Evolutionary conservation across 2,113 vertebrate species (phyloP), one percentile per base, ranked within the genome.

Genomic region (Osmerus mordax): DNA sequence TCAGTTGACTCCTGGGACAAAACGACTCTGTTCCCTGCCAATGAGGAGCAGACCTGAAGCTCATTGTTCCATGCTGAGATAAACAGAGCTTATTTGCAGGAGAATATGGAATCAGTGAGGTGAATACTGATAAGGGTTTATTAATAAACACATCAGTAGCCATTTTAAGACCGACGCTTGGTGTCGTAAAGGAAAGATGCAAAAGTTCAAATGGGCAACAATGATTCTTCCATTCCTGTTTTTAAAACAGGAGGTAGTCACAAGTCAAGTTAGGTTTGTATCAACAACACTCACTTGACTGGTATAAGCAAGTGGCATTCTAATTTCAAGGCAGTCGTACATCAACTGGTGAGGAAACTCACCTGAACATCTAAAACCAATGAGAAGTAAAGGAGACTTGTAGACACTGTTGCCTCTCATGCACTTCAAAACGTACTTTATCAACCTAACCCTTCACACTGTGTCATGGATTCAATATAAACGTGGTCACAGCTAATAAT

Each of bases 1-100:
- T 36, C 32, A 36, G 32, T 36, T 36, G 32, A 36, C 32, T 32
- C 29, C 3, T 14, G 32, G 60, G 59, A 18, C 3, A 16, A 11
- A 52, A 54, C n/a, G 41, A 70, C 70, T 64, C 60, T 65, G 29
- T 72, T 54, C 53, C 19, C 8, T 51, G 19, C 36, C 59, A 71
- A 72, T 72, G 23, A 52, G 41, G 9, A 25, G 13, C 29, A 52
- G 14, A 18, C 23, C 25, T 25, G 21, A 58, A 53, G 65, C 65
- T 78, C 63, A 67, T 74, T 82, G 71, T 81, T 74, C 36, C 15
- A 62, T 53, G 32, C 56, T 62, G 21, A 71, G 71, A 59, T 19
- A 19, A 70, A 23, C 61, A 51, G 28, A 66, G 6, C 13, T 54
- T 59, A 73, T 74, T 21, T 4, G 59, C 64, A 47, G 72, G 71